Evolutionary conservation across 2,797 vertebrate genomes (phyloP), one percentile per base, ranked within the genome.

Genomic region (Smutsia temminckii): DNA sequence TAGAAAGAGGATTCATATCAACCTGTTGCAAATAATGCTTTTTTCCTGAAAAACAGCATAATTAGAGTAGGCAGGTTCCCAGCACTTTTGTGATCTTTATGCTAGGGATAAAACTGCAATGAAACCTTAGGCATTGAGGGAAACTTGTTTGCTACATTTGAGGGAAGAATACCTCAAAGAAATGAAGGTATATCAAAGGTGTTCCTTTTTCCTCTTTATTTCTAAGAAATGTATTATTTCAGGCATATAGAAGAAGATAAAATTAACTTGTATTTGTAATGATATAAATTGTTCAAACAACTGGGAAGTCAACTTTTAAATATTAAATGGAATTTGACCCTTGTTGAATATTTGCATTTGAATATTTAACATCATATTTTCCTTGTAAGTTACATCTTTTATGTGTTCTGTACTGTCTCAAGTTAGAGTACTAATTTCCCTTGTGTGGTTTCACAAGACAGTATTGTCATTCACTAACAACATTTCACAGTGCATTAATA

Each of bases 241-340:
- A 94, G 93, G 13, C 16, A 55, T 14, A 37, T 51, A 49, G 63
- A 57, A 77, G 21, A 81, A 94, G 27, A 83, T 12, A 21, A 63
- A 84, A 63, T 75, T 79, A 21, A 89, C 89, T 49, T 93, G 0
- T 61, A 42, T 32, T 96, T 85, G 90, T 81, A 85, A 53, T 72
- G 1, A 83, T n/a, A 59, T 55, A 57, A 85, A 84, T 57, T 91
- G n/a, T 80, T 0, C 37, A 75, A 93, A 96, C 68, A 93, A 80
- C 20, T 90, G 64, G 25, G 34, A 96, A 96, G 93, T 91, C 2
- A 86, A 37, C n/a, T 80, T 88, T 55, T 78, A 87, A 93, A 84
- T 83, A 77, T 74, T 85, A 91, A 90, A 85, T 91, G 61, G 10
- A 91, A 79, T 93, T 51, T 75, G 32, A 32, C 51, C 20, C 59